Evolutionary conservation across 2,888 invertebrate genomes (phyloP).

Genomic region (Ochlodes sylvanus): DNA sequence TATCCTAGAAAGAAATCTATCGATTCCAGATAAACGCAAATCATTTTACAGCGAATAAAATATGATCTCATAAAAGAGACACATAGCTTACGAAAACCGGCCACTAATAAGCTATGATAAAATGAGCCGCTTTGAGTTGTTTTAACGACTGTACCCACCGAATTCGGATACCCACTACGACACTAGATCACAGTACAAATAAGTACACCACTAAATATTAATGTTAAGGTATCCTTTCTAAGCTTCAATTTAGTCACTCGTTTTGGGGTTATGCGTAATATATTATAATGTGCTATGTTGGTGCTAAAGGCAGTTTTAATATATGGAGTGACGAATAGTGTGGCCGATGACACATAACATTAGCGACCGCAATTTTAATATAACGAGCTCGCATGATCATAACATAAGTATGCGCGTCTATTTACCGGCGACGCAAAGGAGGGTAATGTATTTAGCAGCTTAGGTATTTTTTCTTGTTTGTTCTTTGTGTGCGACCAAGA

Average conservation of each 20-base stretch:
- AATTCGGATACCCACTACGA: slow-evolving; percentile 15
- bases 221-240: slow-evolving; percentile 34
- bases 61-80: no score
- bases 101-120: slow-evolving; percentile 2
- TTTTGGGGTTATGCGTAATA: slow-evolving; percentile 37
- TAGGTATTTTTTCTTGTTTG: no score
- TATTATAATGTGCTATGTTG: slow-evolving; percentile 28
- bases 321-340: slow-evolving; percentile 18
- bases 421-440: no score
- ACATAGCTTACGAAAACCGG: no score
- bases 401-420: no score
- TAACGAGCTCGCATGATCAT: no score
- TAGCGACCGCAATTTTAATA: background rate
- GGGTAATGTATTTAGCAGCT: no score
- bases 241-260: slow-evolving; percentile 29
- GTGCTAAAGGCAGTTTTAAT: slow-evolving; percentile 16
- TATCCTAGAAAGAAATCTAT: no score
- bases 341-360: background rate
- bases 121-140: slow-evolving; percentile 32
- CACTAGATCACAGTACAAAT: slow-evolving; percentile 21
- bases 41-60: no score
- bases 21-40: no score
- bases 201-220: slow-evolving; percentile 41
- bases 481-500: no score
- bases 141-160: slow-evolving; percentile 21